Conservation (phyloP, 2,113 vertebrate genomes). For the Peromyscus leucopus region DNA sequence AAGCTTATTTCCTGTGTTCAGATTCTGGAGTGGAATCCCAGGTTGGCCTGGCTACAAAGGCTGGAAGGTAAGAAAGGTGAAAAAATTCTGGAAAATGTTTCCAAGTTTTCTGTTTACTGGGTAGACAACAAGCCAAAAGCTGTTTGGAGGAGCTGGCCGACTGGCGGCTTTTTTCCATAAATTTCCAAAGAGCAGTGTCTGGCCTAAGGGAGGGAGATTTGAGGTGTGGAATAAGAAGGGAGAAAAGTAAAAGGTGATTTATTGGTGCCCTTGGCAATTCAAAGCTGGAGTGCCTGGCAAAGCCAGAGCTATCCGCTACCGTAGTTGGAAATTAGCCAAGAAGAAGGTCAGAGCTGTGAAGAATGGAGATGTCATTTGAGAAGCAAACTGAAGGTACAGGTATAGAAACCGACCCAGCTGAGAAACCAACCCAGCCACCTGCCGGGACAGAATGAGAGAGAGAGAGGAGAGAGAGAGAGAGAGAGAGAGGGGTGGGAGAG, state of each 20-base stretch:
- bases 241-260: constrained; percentile 69
- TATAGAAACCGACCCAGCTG: not conserved
- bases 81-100: constrained; percentile 75
- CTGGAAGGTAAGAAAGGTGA: constrained; percentile 78
- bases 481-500: too few species aligned
- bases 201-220: constrained; percentile 48
- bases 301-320: constrained; percentile 52
- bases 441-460: not conserved
- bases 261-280: constrained; percentile 53
- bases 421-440: not conserved
- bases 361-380: not conserved
- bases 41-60: constrained; percentile 69
- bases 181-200: constrained; percentile 70
- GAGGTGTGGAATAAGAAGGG: constrained; percentile 30
- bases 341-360: not conserved
- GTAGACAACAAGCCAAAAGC: constrained; percentile 70
- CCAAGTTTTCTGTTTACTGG: constrained; percentile 80
- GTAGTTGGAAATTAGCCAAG: constrained; percentile 46
- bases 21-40: constrained; percentile 62
- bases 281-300: constrained; percentile 17
- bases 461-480: too few species aligned
- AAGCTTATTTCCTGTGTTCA: constrained; percentile 76
- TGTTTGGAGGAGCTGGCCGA: constrained; percentile 53
- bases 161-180: constrained; percentile 74
- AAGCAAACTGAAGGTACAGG: constrained; percentile 12